These are phyloP conservation scores for Leucania comma DNA, from an alignment of 2,888 invertebrate species.

Conservation along the genomic window DNA sequence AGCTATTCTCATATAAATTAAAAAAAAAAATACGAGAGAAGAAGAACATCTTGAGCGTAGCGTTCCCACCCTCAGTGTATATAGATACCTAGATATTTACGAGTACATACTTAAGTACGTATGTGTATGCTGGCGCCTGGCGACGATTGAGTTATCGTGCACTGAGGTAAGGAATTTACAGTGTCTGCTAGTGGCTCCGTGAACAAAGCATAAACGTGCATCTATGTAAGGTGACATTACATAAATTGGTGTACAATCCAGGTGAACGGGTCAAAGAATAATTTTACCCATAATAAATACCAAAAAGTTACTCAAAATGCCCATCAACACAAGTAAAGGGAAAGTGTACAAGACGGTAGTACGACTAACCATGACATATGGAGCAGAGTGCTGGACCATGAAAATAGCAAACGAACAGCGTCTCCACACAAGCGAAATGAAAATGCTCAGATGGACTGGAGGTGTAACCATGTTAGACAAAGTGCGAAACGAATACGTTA, in stretches of 20 bases:
- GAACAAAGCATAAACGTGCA: neutral
- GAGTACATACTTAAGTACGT: neutral
- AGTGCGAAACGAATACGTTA: no score
- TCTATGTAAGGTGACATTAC: neutral
- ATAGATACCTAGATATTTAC: neutral
- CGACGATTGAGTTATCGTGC: constrained; percentile 24
- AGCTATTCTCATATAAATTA: neutral
- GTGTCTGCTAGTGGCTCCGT: neutral
- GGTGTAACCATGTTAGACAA: no score
- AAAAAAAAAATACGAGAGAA: neutral
- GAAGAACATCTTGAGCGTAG: neutral
- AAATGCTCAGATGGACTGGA: no score
- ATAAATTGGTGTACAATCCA: no score
- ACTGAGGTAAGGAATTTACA: constrained; percentile 26
- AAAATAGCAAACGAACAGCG: no score
- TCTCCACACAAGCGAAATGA: no score
- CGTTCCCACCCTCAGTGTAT: neutral
- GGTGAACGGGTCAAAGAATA: neutral
- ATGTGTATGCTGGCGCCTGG: constrained; percentile 8
- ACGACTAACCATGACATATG: no score
- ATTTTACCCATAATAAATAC: neutral
- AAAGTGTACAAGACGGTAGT: no score
- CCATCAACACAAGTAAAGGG: no score
- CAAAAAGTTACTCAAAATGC: no score
- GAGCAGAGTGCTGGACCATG: no score